Percentiles rank a stretch among this genome's conserved stretches.
Evolutionary conservation across 2,888 invertebrate species (phyloP).

Genomic region (Doris montereyensis): DNA sequence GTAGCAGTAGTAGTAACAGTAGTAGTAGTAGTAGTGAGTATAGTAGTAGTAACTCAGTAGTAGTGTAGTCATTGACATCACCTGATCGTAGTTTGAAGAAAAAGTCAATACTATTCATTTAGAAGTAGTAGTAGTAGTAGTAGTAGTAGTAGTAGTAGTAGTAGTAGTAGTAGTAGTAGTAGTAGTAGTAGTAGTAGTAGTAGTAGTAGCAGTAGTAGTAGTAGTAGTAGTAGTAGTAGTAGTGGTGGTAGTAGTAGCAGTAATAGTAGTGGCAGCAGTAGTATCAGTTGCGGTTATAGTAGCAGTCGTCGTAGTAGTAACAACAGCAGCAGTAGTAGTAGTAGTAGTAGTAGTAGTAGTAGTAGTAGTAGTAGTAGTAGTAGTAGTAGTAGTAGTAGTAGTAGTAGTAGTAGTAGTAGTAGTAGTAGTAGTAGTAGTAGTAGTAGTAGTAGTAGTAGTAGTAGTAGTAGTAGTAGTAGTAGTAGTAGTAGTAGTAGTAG

Average conservation of each 20-base stretch:
- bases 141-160: neutral
- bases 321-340: slow-evolving; percentile 21
- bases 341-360: slow-evolving; percentile 30
- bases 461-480: neutral
- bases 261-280: slow-evolving; percentile 25
- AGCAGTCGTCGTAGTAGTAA: slow-evolving; percentile 24
- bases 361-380: slow-evolving; percentile 29
- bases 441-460: neutral
- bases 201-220: slow-evolving; percentile 24
- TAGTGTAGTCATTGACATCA: too few species aligned
- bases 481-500: neutral
- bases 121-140: slow-evolving; percentile 12
- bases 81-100: too few species aligned
- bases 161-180: slow-evolving; percentile 20
- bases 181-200: slow-evolving; percentile 26
- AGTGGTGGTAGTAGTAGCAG: slow-evolving; percentile 21
- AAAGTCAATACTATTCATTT: neutral
- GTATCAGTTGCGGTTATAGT: slow-evolving; percentile 18
- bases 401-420: slow-evolving; percentile 3
- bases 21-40: too few species aligned
- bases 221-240: slow-evolving; percentile 16
- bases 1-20: too few species aligned
- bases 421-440: neutral
- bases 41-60: too few species aligned
- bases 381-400: slow-evolving; percentile 20